Evolutionary conservation across 2,113 vertebrate species (phyloP).

Genomic region (Polypterus bichir): DNA sequence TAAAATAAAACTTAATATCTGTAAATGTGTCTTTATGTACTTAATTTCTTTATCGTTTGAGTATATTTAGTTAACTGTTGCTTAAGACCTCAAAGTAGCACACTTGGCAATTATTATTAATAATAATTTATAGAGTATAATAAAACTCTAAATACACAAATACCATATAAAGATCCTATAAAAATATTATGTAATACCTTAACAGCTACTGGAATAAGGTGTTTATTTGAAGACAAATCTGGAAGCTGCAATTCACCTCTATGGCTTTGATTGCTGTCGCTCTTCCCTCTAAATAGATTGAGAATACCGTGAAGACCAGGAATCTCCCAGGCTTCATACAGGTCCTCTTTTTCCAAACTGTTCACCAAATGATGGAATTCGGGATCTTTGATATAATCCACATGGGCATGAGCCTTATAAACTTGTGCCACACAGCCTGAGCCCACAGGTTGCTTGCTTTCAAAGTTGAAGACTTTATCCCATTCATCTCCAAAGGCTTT

Average conservation of each 20-base stretch:
- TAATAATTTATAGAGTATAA: too few species aligned
- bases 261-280: constrained; percentile 18
- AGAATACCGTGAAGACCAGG: constrained; percentile 42
- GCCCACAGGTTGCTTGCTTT: constrained; percentile 70
- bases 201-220: constrained; percentile 72
- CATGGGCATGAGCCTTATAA: constrained; percentile 67
- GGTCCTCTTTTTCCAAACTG: constrained; percentile 30
- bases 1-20: not conserved
- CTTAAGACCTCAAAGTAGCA: too few species aligned
- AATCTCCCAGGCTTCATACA: constrained; percentile 58
- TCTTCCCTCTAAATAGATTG: constrained; percentile 32
- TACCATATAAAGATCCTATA: too few species aligned
- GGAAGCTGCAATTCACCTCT: constrained; percentile 22
- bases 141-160: too few species aligned
- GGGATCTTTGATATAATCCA: constrained; percentile 38
- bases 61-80: too few species aligned
- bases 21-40: not conserved
- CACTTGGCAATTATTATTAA: too few species aligned
- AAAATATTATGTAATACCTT: constrained; percentile 51
- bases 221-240: constrained; percentile 16
- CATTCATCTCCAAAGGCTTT: constrained; percentile 74
- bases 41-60: too few species aligned
- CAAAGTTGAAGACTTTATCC: constrained; percentile 54
- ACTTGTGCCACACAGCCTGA: constrained; percentile 89
- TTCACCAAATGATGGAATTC: constrained; percentile 32